phyloP scores from a whole-genome alignment of 64 coral and sea anemone species.

The Actinia tenebrosa region DNA sequence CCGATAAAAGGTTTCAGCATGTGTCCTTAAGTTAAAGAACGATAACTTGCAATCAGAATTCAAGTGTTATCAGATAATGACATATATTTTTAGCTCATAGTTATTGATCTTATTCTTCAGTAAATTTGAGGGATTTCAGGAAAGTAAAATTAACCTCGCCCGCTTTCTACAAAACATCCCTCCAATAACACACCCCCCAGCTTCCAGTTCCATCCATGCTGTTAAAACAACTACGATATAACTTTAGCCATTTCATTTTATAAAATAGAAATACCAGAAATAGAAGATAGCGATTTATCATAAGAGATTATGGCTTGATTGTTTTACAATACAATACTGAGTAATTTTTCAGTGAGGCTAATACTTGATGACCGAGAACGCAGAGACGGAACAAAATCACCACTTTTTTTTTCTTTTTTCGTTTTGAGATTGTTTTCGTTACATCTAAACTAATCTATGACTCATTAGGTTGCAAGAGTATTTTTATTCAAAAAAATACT shows the following conservation, averaged over 20 bases:
- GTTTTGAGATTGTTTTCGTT: too few relatives aligned
- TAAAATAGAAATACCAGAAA: background rate
- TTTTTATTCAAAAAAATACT: too few relatives aligned
- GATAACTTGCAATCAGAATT: background rate
- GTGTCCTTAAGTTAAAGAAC: background rate
- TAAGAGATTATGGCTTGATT: background rate
- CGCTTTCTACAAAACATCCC: background rate
- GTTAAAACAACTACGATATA: background rate
- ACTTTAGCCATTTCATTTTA: background rate
- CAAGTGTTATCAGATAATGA: conserved; percentile 3
- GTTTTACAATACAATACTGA: background rate
- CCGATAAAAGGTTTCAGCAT: too few relatives aligned
- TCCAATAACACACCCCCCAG: background rate
- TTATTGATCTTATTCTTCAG: background rate
- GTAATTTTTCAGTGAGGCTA: background rate
- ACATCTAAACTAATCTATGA: too few relatives aligned
- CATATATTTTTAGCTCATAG: background rate
- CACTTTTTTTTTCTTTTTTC: too few relatives aligned
- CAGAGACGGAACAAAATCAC: too few relatives aligned
- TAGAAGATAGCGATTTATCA: background rate
- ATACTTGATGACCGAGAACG: too few relatives aligned
- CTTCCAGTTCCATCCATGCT: background rate
- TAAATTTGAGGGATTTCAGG: background rate
- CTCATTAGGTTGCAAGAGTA: too few relatives aligned
- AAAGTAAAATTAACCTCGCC: background rate